phyloP scores from a whole-genome alignment of 2,888 invertebrate genomes.

The Eurytoma californica region DNA sequence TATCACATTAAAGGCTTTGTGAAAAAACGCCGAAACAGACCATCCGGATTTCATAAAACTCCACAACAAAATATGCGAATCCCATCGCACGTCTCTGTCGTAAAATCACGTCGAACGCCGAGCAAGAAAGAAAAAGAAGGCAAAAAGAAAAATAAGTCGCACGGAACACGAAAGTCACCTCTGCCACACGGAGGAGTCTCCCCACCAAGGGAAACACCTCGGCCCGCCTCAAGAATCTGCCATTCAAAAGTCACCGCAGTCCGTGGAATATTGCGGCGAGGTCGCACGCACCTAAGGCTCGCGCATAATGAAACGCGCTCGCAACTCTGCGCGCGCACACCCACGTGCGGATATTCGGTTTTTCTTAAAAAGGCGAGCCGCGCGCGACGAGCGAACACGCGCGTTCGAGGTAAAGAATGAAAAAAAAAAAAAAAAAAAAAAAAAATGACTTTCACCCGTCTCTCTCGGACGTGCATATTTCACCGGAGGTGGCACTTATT shows the following conservation, averaged over 20 bases:
- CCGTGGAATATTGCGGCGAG: conserved; percentile 2
- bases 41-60: no score
- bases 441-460: conserved; percentile 51
- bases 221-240: neutral
- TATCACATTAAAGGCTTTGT: no score
- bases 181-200: neutral
- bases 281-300: neutral
- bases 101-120: no score
- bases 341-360: conserved; percentile 40
- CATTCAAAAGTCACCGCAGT: neutral
- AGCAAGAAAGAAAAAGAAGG: no score
- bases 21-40: no score
- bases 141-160: no score
- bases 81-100: no score
- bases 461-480: neutral
- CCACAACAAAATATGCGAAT: no score
- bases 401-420: neutral
- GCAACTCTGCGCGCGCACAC: conserved; percentile 18
- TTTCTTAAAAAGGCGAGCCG: conserved; percentile 51
- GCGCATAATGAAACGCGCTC: neutral
- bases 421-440: neutral
- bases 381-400: neutral
- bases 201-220: neutral
- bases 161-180: conserved; percentile 11
- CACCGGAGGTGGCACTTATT: conserved; percentile 13